phyloP scores from a whole-genome alignment of 2,797 vertebrate species.

The Coracias cyanogaster region DNA sequence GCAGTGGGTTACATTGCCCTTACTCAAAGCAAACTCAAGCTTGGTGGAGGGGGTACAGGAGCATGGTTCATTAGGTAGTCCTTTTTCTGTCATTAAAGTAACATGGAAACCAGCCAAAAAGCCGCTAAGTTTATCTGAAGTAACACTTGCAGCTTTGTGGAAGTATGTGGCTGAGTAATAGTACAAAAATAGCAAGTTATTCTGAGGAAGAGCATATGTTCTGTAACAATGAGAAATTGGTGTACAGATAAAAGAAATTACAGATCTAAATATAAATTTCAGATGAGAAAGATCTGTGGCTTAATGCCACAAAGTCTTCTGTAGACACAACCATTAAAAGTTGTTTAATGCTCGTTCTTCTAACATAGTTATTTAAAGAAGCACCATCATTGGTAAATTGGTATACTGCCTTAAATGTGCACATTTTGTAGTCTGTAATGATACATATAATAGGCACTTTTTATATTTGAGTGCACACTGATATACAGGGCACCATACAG shows the following conservation, averaged over 20 bases:
- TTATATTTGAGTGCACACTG: not conserved
- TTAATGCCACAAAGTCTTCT: not conserved
- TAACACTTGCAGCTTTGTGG: conserved; percentile 77
- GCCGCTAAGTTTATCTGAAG: conserved; percentile 76
- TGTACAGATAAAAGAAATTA: conserved; percentile 74
- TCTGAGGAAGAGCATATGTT: conserved; percentile 82
- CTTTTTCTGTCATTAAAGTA: conserved; percentile 6
- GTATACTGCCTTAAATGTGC: not conserved
- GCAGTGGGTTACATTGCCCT: not conserved
- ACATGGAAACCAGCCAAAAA: conserved; percentile 57
- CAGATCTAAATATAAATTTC: conserved; percentile 59
- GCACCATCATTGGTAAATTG: not conserved
- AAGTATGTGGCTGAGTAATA: conserved; percentile 78
- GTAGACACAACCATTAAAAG: not conserved
- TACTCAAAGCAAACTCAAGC: not conserved
- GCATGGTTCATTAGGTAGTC: not conserved
- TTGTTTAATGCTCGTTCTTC: conserved; percentile 25
- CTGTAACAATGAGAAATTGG: conserved; percentile 78
- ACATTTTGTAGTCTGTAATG: not conserved
- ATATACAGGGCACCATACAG: not conserved
- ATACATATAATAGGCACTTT: not conserved
- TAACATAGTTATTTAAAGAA: conserved; percentile 19
- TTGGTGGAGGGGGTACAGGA: not conserved
- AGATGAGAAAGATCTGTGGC: conserved; percentile 28
- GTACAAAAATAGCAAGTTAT: conserved; percentile 81